phyloP scores from a whole-genome alignment of 2,797 vertebrate genomes.

The Clamator glandarius region DNA sequence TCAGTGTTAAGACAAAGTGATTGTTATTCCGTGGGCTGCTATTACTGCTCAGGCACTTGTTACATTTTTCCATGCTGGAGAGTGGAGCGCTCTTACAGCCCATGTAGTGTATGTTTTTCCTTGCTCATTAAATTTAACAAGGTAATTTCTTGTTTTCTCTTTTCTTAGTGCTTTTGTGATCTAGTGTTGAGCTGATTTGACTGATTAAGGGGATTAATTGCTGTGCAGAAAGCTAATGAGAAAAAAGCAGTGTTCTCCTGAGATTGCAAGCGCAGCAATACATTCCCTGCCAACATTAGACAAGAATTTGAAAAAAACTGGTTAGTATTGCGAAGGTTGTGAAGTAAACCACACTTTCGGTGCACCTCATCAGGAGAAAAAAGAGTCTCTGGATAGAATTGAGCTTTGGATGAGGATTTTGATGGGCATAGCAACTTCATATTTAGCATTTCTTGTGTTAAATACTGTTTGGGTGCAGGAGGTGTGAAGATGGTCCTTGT shows the following conservation, averaged over 20 bases:
- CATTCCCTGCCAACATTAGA: background rate
- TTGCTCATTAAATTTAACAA: conserved; percentile 69
- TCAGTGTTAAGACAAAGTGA: background rate
- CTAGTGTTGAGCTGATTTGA: conserved; percentile 49
- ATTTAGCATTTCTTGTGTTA: background rate
- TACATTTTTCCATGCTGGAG: background rate
- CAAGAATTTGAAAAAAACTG: background rate
- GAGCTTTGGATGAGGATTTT: background rate
- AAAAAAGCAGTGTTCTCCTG: conserved; percentile 37
- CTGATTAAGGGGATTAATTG: conserved; percentile 69
- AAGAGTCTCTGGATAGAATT: background rate
- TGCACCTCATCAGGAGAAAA: background rate
- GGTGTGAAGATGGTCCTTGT: background rate
- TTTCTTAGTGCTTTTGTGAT: conserved; percentile 58
- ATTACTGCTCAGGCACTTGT: conserved; percentile 9
- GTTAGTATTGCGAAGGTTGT: background rate
- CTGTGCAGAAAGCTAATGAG: conserved; percentile 67
- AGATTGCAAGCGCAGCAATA: conserved; percentile 21
- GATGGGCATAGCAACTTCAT: background rate
- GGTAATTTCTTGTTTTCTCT: conserved; percentile 69
- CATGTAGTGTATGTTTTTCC: conserved; percentile 27
- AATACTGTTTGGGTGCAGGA: background rate
- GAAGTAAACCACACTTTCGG: background rate
- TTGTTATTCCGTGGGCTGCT: background rate
- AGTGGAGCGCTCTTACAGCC: background rate